Evolutionary conservation across 2,797 vertebrate genomes (phyloP).

Genomic region (Loris lydekkerianus): DNA sequence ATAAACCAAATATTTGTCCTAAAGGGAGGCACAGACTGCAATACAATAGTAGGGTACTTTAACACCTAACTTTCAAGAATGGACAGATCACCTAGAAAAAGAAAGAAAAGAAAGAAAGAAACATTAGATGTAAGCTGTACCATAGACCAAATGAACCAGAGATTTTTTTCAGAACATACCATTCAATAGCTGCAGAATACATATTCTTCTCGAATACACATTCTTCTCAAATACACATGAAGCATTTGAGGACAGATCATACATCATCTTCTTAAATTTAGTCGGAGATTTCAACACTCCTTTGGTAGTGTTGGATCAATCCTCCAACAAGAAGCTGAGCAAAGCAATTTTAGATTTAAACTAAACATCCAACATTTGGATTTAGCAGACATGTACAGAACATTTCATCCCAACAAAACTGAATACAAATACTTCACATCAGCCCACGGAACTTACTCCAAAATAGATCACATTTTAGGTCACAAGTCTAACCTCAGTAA

Average conservation of each 20-base stretch:
- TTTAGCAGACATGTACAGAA: no score
- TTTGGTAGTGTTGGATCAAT: no score
- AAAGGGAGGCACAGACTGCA: background rate
- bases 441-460: no score
- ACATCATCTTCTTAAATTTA: no score
- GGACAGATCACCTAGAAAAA: background rate
- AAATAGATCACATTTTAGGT: no score
- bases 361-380: no score
- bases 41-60: background rate
- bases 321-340: no score
- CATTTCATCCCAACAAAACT: no score
- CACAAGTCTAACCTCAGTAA: no score
- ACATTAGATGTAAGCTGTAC: background rate
- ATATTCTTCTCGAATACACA: background rate
- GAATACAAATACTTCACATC: no score
- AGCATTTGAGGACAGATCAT: background rate
- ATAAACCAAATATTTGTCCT: background rate
- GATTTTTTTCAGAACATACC: background rate
- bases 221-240: background rate
- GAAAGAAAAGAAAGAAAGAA: background rate
- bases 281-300: no score
- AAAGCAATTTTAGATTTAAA: no score
- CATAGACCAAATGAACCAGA: background rate
- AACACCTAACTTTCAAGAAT: background rate
- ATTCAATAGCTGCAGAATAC: background rate